A percentile compares a stretch with the other conserved stretches of the same genome.
Conservation (phyloP, 2,797 vertebrate genomes). For the Bryconaethiops microstoma region DNA sequence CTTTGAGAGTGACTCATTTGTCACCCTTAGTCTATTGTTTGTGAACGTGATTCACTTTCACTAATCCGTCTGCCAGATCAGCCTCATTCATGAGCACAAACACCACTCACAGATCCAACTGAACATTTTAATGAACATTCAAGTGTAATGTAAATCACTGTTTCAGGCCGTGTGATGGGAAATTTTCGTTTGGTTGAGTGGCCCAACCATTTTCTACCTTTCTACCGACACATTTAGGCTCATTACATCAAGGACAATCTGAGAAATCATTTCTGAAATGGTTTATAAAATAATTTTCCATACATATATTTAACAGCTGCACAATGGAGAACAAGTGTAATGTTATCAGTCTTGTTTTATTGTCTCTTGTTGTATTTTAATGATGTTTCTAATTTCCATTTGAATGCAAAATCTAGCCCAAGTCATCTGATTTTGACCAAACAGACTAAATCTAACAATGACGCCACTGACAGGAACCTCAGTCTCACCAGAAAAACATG, state of each 20-base stretch:
- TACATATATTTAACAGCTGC: too few relatives aligned
- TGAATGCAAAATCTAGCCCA: too few relatives aligned
- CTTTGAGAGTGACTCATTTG: background rate
- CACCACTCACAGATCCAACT: background rate
- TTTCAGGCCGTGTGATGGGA: background rate
- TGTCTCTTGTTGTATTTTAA: too few relatives aligned
- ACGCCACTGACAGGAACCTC: too few relatives aligned
- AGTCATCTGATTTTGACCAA: too few relatives aligned
- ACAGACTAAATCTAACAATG: too few relatives aligned
- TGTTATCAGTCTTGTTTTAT: too few relatives aligned
- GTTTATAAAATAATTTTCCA: too few relatives aligned
- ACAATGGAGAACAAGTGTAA: too few relatives aligned
- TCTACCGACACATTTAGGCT: background rate
- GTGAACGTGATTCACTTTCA: background rate
- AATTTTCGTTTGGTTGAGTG: background rate
- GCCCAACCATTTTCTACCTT: background rate
- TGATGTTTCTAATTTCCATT: too few relatives aligned
- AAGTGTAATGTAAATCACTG: background rate
- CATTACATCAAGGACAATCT: background rate
- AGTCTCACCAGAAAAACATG: too few relatives aligned
- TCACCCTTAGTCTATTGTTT: background rate
- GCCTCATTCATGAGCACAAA: slow-evolving; percentile 5
- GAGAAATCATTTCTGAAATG: background rate
- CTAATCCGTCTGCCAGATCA: slow-evolving; percentile 3
- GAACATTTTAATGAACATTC: background rate